These are phyloP conservation scores for Theodoxus fluviatilis DNA, from an alignment of 2,888 invertebrate species.

Conservation along the genomic window DNA sequence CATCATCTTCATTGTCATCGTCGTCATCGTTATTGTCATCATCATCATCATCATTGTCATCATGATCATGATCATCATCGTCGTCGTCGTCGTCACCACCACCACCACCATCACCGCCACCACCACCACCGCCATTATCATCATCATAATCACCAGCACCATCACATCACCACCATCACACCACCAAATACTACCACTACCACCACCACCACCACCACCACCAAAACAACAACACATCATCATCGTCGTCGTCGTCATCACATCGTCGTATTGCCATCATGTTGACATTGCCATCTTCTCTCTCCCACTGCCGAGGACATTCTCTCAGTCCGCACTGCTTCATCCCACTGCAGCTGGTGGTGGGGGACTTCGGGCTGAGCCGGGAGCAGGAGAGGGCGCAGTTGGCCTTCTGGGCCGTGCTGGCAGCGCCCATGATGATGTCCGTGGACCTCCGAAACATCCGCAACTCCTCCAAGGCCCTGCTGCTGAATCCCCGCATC, in stretches of 20 bases:
- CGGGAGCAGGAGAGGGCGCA: slow-evolving; percentile 93
- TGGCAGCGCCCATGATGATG: slow-evolving; percentile 93
- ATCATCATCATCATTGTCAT: slow-evolving; percentile 25
- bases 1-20: slow-evolving; percentile 19
- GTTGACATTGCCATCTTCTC: too few species aligned
- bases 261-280: too few species aligned
- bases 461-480: slow-evolving; percentile 86
- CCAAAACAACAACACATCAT: too few species aligned
- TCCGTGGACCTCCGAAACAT: slow-evolving; percentile 89
- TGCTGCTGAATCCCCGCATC: slow-evolving; percentile 87
- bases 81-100: slow-evolving; percentile 13
- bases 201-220: slow-evolving; percentile 1
- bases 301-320: too few species aligned
- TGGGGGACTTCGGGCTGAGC: slow-evolving; percentile 91
- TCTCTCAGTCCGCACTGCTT: too few species aligned
- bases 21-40: slow-evolving; percentile 21
- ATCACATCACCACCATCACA: slow-evolving; percentile 6
- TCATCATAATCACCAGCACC: slow-evolving; percentile 9
- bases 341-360: slow-evolving; percentile 84
- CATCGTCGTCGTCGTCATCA: too few species aligned
- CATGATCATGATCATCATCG: slow-evolving; percentile 23
- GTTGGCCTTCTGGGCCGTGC: slow-evolving; percentile 93
- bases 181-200: not conserved
- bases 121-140: slow-evolving; percentile 14
- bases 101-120: slow-evolving; percentile 12